Evolutionary conservation across 1,140 invertebrate genomes (phyloP), one percentile per base, ranked within the genome.

Genomic region (Drosophila lowei): DNA sequence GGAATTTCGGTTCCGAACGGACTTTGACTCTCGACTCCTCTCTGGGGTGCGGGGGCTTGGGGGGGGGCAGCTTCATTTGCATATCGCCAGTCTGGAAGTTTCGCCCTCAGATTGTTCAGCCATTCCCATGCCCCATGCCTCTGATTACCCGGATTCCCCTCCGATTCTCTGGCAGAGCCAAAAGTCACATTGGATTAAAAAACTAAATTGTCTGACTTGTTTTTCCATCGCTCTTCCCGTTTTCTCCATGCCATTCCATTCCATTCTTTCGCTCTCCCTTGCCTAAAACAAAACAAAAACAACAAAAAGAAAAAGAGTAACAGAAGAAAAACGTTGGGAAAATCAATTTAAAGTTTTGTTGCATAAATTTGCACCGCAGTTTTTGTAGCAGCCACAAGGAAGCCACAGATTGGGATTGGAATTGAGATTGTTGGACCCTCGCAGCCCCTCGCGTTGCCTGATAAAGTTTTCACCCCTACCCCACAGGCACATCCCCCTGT

Each of bases 271-370:
- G 41, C 3, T 44, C 38, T 42, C 46, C 18, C 18, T 18, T 18
- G 18, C 18, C 18, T 18, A 18, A 18, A 18, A 18, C 18, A 18
- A 18, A 18, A 18, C 0, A 18, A 18, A 18, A 18, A 73, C 50
- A 72, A 56, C n/a, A 56, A 56, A 43, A 15, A 25, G n/a, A 44
- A 59, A 18, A 18, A 18, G 16, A 18, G 16, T 18, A 18, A 18
- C 1, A 18, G 18, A 18, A 18, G 18, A 18, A 28, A 71, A 59
- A 23, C 28, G 53, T 52, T 43, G 54, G 53, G 60, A 76, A 84
- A 84, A 85, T 84, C 62, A 79, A 85, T 84, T 85, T 79, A 83
- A 83, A 83, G 65, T 83, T 81, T 83, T 81, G 66, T 74, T 83
- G 79, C 78, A 83, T 83, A 83, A 75, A 83, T 83, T 83, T 83